These are phyloP conservation scores for Coremacera marginata DNA, from an alignment of 2,888 invertebrate genomes.

Conservation along the genomic window DNA sequence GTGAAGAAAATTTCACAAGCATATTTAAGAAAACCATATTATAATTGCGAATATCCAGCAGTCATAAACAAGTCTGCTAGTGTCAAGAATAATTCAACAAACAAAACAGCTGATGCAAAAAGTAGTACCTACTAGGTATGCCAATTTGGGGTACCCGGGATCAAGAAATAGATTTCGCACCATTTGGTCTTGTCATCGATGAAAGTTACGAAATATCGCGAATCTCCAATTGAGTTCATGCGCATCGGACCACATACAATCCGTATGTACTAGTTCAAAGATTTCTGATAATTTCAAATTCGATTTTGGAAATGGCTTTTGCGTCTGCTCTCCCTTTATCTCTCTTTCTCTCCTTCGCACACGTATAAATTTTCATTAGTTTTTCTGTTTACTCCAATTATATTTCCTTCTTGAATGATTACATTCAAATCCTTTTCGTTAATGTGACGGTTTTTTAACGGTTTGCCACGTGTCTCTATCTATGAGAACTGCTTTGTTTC, in stretches of 20 bases:
- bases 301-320: conserved; percentile 22
- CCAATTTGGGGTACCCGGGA: no score
- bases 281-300: conserved; percentile 23
- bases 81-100: no score
- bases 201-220: conserved; percentile 39
- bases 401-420: conserved; percentile 17
- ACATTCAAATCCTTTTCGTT: conserved; percentile 41
- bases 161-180: conserved; percentile 43
- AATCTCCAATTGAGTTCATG: conserved; percentile 23
- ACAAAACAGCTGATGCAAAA: no score
- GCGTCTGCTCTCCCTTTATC: conserved; percentile 37
- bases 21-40: no score
- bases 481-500: conserved; percentile 7
- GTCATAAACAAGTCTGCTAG: no score
- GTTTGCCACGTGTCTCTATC: conserved; percentile 10
- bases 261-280: conserved; percentile 40
- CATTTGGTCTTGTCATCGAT: conserved; percentile 40
- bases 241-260: conserved; percentile 42
- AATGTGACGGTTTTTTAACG: conserved; percentile 31
- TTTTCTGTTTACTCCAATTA: conserved; percentile 2
- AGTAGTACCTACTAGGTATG: no score
- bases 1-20: no score
- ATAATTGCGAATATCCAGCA: no score
- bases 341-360: conserved; percentile 40
- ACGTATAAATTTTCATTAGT: not conserved